These are phyloP conservation scores for Chironomus riparius DNA, from an alignment of 2,888 invertebrate genomes.

Conservation along the genomic window DNA sequence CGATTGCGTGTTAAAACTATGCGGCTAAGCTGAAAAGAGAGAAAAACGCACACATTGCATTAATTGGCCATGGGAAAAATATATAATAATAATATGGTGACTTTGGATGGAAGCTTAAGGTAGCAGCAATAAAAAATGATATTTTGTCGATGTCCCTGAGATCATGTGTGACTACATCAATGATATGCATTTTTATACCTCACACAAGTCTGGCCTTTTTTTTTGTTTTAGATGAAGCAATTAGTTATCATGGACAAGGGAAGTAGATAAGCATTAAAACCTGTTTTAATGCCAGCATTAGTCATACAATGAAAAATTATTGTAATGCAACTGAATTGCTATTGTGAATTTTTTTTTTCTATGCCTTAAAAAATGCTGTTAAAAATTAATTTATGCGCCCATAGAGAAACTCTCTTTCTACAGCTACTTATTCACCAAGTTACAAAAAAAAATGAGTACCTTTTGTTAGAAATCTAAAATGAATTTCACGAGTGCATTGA, in stretches of 20 bases:
- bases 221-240: not conserved
- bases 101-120: no score
- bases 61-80: no score
- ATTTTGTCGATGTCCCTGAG: not conserved
- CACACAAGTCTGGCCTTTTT: not conserved
- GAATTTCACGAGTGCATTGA: constrained; percentile 24
- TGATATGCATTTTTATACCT: not conserved
- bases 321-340: not conserved
- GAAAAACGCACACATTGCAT: no score
- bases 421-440: not conserved
- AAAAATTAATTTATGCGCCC: constrained; percentile 25
- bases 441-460: no score
- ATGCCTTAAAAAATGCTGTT: not conserved
- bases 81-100: no score
- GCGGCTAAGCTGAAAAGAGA: no score
- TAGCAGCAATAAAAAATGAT: no score
- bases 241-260: not conserved
- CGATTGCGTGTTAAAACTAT: no score
- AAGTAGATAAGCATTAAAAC: not conserved
- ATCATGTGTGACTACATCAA: not conserved
- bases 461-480: not conserved
- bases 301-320: not conserved
- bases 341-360: not conserved
- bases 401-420: constrained; percentile 5
- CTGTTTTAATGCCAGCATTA: not conserved